These are phyloP conservation scores for Isotomurus palustris DNA, from an alignment of 2,888 invertebrate species.

Conservation along the genomic window DNA sequence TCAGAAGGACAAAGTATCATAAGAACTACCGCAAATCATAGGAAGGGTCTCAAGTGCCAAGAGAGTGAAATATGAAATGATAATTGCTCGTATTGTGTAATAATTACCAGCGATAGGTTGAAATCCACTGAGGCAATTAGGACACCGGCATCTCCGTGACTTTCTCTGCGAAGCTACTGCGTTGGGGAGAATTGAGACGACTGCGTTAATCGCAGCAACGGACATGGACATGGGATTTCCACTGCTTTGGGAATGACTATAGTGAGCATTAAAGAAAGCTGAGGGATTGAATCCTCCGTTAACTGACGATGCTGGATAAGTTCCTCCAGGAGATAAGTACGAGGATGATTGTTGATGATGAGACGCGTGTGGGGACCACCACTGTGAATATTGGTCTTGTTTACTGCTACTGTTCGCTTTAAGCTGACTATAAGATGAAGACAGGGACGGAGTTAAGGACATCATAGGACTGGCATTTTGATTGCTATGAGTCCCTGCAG, in stretches of 20 bases:
- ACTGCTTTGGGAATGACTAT: no score
- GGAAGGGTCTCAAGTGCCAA: no score
- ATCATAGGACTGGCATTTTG: no score
- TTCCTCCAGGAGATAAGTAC: constrained; percentile 18
- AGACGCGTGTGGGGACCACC: constrained; percentile 38
- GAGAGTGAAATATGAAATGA: no score
- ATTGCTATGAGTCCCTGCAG: no score
- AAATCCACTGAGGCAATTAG: constrained; percentile 42
- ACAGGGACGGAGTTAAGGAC: no score
- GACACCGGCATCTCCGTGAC: constrained; percentile 45
- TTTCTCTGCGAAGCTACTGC: constrained; percentile 31
- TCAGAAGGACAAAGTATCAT: no score
- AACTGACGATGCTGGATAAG: constrained; percentile 9
- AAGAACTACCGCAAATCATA: no score
- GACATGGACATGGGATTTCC: no score
- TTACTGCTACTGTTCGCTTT: no score
- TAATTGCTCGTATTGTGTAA: no score
- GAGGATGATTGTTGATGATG: constrained; percentile 30
- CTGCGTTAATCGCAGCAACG: constrained; percentile 31
- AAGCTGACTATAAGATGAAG: no score
- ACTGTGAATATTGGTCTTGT: constrained; percentile 44
- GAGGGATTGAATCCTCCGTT: constrained; percentile 27
- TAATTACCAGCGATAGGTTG: constrained; percentile 41
- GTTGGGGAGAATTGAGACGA: constrained; percentile 28
- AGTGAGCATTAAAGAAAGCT: constrained; percentile 24